Conservation (phyloP, 2,113 vertebrate genomes). For the Gasterosteus aculeatus region DNA sequence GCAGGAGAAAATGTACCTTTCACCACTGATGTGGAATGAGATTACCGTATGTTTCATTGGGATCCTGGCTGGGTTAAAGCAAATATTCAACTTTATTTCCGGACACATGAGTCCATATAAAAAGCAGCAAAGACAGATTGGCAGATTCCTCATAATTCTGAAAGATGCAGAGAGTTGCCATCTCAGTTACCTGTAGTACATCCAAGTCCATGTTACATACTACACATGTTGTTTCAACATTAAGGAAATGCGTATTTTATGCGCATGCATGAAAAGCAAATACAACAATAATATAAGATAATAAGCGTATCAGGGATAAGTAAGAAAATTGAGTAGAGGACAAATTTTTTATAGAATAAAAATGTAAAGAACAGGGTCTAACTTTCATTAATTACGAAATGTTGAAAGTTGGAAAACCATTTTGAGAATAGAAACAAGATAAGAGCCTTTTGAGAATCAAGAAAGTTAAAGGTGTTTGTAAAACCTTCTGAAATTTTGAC, state of each 20-base stretch:
- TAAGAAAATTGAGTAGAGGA: no score
- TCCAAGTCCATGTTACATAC: background rate
- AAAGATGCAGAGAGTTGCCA: background rate
- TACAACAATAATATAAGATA: background rate
- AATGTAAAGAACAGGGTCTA: no score
- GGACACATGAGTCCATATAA: no score
- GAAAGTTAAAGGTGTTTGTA: no score
- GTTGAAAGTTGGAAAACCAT: no score
- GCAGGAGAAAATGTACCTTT: constrained; percentile 60
- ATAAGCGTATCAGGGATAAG: background rate
- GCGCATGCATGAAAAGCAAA: background rate
- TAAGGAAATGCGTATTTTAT: background rate
- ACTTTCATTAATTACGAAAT: no score
- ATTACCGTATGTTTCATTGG: constrained; percentile 54
- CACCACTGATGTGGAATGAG: constrained; percentile 51
- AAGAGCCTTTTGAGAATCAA: no score
- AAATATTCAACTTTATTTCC: background rate
- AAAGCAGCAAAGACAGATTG: no score
- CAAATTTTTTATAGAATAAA: no score
- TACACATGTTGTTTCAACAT: background rate
- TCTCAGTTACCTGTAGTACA: background rate
- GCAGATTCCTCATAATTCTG: background rate
- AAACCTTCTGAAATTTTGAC: no score
- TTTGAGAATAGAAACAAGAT: no score
- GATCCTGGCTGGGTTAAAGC: background rate